Conservation (phyloP, 2,797 vertebrate species). For the Chaenodraco wilsoni region DNA sequence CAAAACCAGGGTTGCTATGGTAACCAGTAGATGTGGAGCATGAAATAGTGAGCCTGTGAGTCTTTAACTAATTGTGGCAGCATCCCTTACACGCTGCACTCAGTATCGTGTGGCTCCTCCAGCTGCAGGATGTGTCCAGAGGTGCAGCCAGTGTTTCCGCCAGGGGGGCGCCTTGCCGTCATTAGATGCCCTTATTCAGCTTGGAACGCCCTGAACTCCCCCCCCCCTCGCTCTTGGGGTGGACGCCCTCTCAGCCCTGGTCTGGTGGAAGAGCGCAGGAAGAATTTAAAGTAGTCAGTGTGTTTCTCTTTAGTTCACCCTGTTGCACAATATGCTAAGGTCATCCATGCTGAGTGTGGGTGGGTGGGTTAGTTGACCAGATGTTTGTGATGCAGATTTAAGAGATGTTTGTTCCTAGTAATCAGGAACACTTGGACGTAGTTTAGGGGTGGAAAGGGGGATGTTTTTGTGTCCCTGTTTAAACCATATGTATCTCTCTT, state of each 20-base stretch:
- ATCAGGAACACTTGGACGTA: constrained; percentile 48
- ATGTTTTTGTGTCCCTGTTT: constrained; percentile 1
- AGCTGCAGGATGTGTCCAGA: constrained; percentile 29
- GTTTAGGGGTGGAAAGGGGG: constrained; percentile 22
- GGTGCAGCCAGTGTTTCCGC: background rate
- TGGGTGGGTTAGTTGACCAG: constrained; percentile 56
- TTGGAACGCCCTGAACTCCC: too few species aligned
- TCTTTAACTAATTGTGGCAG: constrained; percentile 69
- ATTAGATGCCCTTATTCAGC: too few species aligned
- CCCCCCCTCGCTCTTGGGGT: too few species aligned
- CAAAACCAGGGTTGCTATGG: constrained; percentile 75
- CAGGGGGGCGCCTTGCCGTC: too few species aligned
- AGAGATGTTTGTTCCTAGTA: constrained; percentile 63
- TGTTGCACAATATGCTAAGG: constrained; percentile 56
- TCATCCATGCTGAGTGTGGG: constrained; percentile 50
- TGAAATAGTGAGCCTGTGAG: constrained; percentile 70
- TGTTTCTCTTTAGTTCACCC: constrained; percentile 51
- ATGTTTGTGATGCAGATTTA: constrained; percentile 65
- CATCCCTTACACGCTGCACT: constrained; percentile 58
- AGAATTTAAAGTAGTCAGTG: constrained; percentile 37
- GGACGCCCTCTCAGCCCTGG: too few species aligned
- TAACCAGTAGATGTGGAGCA: constrained; percentile 81
- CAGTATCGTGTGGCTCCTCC: constrained; percentile 39
- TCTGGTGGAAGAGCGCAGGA: background rate
- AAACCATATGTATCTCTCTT: background rate